A percentile compares a stretch with the other conserved stretches of the same genome.
These are phyloP conservation scores for Anguilla anguilla DNA, from an alignment of 2,797 vertebrate species.

Conservation along the genomic window DNA sequence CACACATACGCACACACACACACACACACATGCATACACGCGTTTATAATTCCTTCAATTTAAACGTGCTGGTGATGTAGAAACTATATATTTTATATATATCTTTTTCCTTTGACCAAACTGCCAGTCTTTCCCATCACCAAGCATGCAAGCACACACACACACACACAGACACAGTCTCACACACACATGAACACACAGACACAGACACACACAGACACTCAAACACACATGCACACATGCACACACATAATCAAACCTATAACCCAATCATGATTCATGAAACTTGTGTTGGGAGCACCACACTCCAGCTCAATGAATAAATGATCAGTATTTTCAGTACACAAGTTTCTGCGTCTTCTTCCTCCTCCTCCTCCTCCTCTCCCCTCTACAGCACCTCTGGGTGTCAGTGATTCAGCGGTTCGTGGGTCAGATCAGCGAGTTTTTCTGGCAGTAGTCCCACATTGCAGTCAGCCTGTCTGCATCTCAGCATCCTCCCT, in stretches of 20 bases:
- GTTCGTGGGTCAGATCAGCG: conserved; percentile 60
- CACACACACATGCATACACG: conserved; percentile 29
- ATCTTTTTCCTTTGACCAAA: not conserved
- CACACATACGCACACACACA: conserved; percentile 20
- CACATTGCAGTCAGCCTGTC: conserved; percentile 53
- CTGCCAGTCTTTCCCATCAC: not conserved
- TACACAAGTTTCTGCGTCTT: conserved; percentile 41
- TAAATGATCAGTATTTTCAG: conserved; percentile 70
- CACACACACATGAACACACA: conserved; percentile 22
- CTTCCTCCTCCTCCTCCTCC: conserved; percentile 21
- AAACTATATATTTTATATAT: not conserved
- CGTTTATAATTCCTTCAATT: conserved; percentile 38
- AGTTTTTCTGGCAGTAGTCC: conserved; percentile 72
- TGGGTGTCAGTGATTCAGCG: conserved; percentile 58
- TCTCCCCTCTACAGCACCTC: not conserved
- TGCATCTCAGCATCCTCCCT: conserved; percentile 14
- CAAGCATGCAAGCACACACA: conserved; percentile 12
- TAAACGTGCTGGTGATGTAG: conserved; percentile 18
- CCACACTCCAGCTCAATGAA: conserved; percentile 64
- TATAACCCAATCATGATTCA: conserved; percentile 55
- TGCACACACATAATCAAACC: conserved; percentile 38
- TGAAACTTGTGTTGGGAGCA: conserved; percentile 46
- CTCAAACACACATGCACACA: not conserved
- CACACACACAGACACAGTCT: conserved; percentile 23
- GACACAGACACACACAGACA: conserved; percentile 18